These are phyloP conservation scores for Halocynthia aurantium DNA, from an alignment of 23 tunicate species.

Conservation along the genomic window DNA sequence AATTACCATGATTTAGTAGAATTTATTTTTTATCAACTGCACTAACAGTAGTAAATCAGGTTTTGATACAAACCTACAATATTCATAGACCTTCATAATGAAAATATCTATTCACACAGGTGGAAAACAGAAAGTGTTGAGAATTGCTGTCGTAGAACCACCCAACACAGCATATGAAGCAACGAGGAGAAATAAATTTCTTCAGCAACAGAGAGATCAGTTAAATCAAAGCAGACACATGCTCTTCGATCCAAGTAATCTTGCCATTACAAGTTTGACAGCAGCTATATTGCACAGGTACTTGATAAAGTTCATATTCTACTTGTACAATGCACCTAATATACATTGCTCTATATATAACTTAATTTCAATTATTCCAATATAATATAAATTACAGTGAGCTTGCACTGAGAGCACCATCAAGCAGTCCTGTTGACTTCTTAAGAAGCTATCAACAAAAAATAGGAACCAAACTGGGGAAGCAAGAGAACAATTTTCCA, in stretches of 20 bases:
- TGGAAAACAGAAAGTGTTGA: constrained; percentile 47
- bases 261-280: constrained; percentile 59
- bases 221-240: constrained; percentile 31
- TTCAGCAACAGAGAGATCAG: constrained; percentile 23
- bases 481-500: too few relatives aligned
- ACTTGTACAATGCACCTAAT: not conserved
- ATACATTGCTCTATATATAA: not conserved
- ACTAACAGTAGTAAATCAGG: too few relatives aligned
- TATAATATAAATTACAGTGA: constrained; percentile 32
- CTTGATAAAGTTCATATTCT: not conserved
- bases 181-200: constrained; percentile 26
- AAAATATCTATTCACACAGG: constrained; percentile 2
- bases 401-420: constrained; percentile 73
- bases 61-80: too few relatives aligned
- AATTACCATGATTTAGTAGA: too few relatives aligned
- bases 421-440: constrained; percentile 89
- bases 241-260: constrained; percentile 53
- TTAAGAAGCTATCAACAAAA: constrained; percentile 12
- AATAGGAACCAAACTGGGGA: too few relatives aligned
- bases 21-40: too few relatives aligned
- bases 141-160: constrained; percentile 60
- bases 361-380: not conserved
- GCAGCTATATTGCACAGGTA: constrained; percentile 81
- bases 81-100: too few relatives aligned
- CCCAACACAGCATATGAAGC: constrained; percentile 56